These are phyloP conservation scores for Hypomesus transpacificus DNA, from an alignment of 2,113 vertebrate species.

Conservation along the genomic window DNA sequence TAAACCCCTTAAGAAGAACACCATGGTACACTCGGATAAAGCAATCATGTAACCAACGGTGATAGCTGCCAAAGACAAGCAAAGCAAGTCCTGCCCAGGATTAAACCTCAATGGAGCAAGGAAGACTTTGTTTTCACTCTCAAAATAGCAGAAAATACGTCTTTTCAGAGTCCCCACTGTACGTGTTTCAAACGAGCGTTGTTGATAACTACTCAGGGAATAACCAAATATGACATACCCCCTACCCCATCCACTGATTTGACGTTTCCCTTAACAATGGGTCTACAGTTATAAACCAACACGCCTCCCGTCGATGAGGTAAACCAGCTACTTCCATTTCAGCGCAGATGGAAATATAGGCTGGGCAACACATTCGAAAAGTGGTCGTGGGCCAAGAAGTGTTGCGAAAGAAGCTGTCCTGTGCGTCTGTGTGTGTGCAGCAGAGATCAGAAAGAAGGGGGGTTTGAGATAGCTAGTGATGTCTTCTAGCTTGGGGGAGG, in stretches of 20 bases:
- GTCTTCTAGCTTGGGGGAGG: slow-evolving; percentile 25
- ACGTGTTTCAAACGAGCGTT: neutral
- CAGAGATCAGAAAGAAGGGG: slow-evolving; percentile 28
- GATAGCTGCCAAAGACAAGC: neutral
- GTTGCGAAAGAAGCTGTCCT: slow-evolving; percentile 46
- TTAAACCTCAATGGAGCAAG: slow-evolving; percentile 25
- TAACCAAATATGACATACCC: slow-evolving; percentile 12
- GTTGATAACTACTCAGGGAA: slow-evolving; percentile 24
- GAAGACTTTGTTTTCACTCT: slow-evolving; percentile 19
- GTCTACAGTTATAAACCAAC: slow-evolving; percentile 53
- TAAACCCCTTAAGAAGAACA: slow-evolving; percentile 1
- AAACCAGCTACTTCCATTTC: slow-evolving; percentile 50
- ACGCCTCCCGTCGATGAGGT: slow-evolving; percentile 48
- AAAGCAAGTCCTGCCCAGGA: neutral
- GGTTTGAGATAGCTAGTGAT: slow-evolving; percentile 31
- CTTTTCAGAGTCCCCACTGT: slow-evolving; percentile 17
- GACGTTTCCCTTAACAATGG: slow-evolving; percentile 53
- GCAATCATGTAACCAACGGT: slow-evolving; percentile 8
- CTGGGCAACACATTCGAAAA: slow-evolving; percentile 47
- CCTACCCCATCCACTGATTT: slow-evolving; percentile 36
- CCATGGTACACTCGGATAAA: slow-evolving; percentile 44
- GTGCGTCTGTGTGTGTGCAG: slow-evolving; percentile 17
- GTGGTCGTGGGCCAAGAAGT: slow-evolving; percentile 40
- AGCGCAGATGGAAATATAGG: slow-evolving; percentile 47
- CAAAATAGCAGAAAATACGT: slow-evolving; percentile 36